Conservation (phyloP, 2,113 vertebrate genomes). For the Bubo bubo region DNA sequence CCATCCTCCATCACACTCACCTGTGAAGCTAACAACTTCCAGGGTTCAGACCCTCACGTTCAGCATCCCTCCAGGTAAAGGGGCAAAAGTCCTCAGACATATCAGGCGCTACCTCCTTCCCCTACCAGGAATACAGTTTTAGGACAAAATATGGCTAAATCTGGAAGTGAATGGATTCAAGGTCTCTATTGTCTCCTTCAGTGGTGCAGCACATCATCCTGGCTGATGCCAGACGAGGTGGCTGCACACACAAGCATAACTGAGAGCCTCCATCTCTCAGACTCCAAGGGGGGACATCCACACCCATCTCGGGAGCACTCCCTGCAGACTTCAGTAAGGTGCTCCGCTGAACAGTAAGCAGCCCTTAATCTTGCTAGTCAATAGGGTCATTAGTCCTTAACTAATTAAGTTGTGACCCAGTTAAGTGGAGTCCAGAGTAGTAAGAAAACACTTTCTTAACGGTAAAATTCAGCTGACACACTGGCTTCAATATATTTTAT, state of each 20-base stretch:
- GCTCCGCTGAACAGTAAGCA: not conserved
- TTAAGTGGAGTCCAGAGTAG: not conserved
- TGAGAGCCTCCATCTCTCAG: not conserved
- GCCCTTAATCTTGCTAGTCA: not conserved
- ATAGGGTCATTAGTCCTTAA: not conserved
- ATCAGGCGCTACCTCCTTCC: not conserved
- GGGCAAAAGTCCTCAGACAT: not conserved
- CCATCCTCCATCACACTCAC: not conserved
- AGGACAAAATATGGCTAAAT: not conserved
- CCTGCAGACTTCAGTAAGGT: not conserved
- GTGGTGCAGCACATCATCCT: not conserved
- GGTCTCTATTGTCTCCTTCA: not conserved
- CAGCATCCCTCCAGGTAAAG: not conserved
- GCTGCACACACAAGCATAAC: accelerated
- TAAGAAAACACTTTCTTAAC: not conserved
- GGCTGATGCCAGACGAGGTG: accelerated
- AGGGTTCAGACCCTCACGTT: not conserved
- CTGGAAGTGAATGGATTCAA: not conserved
- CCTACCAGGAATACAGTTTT: not conserved
- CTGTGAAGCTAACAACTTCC: not conserved
- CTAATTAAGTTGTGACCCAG: not conserved
- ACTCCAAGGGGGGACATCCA: accelerated
- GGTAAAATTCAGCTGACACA: not conserved
- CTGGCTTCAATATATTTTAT: not conserved
- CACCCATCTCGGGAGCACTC: accelerated